Evolutionary conservation across 2,113 vertebrate species (phyloP).

Genomic region (Lanius ludovicianus): DNA sequence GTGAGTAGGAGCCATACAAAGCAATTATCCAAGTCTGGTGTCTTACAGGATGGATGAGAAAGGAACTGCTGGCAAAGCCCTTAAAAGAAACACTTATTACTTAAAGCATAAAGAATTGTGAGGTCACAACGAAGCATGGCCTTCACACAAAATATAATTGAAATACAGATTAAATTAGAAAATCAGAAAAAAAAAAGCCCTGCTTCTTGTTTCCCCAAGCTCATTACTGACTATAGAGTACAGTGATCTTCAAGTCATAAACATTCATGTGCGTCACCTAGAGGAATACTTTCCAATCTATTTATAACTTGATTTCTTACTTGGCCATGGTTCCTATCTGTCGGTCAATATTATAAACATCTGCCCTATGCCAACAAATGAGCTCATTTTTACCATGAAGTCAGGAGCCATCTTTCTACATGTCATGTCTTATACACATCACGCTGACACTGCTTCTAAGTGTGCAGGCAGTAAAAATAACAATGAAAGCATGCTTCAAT

Average conservation of each 20-base stretch:
- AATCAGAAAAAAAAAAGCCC: not conserved
- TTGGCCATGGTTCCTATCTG: not conserved
- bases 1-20: not conserved
- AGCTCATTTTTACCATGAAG: conserved; percentile 32
- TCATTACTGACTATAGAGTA: not conserved
- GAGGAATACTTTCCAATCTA: conserved; percentile 19
- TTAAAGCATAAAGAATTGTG: not conserved
- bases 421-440: not conserved
- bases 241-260: conserved; percentile 1
- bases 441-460: not conserved
- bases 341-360: conserved; percentile 19
- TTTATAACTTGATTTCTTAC: conserved; percentile 34
- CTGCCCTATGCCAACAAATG: not conserved
- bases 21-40: not conserved
- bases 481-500: not conserved
- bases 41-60: not conserved
- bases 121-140: not conserved
- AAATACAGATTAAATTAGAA: conserved; percentile 12
- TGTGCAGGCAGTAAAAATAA: not conserved
- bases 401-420: not conserved
- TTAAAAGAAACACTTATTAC: not conserved
- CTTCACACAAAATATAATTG: not conserved
- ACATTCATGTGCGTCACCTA: not conserved
- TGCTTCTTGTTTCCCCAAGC: not conserved
- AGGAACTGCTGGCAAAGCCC: not conserved